A percentile compares a stretch with the other conserved stretches of the same genome.
These are phyloP conservation scores for Dendroctonus valens DNA, from an alignment of 1,140 invertebrate species.

Conservation along the genomic window DNA sequence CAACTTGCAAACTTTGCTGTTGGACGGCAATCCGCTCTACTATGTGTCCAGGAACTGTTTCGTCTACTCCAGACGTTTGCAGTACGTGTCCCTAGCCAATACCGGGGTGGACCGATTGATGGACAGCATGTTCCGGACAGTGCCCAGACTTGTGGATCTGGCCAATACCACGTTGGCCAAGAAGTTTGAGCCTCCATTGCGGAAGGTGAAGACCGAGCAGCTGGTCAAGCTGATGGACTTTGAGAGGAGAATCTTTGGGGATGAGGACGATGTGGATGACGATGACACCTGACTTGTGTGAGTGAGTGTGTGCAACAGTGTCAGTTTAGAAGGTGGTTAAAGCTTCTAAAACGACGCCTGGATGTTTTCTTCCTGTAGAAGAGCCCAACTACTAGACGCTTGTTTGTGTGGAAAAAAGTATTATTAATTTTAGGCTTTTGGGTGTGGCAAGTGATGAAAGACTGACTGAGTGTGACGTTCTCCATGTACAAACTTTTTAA, in stretches of 20 bases:
- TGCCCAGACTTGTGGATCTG: constrained; percentile 44
- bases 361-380: constrained; percentile 9
- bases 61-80: constrained; percentile 39
- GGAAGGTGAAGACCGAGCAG: constrained; percentile 38
- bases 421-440: background rate
- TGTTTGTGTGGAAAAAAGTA: constrained; percentile 1
- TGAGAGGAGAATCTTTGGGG: constrained; percentile 24
- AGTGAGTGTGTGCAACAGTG: background rate
- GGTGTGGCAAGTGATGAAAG: too few species aligned
- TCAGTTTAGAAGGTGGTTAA: background rate
- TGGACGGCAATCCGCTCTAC: constrained; percentile 42
- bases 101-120: constrained; percentile 43
- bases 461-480: background rate
- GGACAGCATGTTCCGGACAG: constrained; percentile 42
- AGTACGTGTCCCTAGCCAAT: constrained; percentile 45
- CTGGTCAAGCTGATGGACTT: constrained; percentile 38
- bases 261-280: background rate
- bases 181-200: constrained; percentile 44
- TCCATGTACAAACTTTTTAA: background rate
- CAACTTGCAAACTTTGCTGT: constrained; percentile 41
- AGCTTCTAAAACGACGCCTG: background rate
- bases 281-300: too few species aligned
- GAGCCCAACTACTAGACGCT: background rate
- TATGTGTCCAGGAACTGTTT: constrained; percentile 42
- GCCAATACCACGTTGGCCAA: constrained; percentile 42